Percentiles rank a stretch among this genome's conserved stretches.
These are phyloP conservation scores for crab-eating macaque (Macaca fascicularis) DNA, from an alignment of 2,113 vertebrate genomes.

Conservation along the genomic window DNA sequence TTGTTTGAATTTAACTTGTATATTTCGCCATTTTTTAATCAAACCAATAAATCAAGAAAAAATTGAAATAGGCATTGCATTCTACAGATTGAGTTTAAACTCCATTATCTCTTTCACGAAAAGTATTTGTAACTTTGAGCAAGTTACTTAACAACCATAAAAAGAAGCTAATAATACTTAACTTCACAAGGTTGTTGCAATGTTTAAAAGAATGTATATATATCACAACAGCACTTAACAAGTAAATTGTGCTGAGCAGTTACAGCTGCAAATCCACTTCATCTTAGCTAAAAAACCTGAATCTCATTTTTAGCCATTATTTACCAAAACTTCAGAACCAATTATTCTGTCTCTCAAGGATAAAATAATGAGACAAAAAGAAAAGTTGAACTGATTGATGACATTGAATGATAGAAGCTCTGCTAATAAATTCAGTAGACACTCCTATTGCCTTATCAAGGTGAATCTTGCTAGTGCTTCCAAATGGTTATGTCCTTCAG, in stretches of 20 bases:
- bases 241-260: background rate
- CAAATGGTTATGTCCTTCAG: slow-evolving; percentile 36
- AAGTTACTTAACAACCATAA: background rate
- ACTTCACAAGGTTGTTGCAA: background rate
- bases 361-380: background rate
- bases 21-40: background rate
- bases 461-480: slow-evolving; percentile 10
- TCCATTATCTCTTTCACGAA: background rate
- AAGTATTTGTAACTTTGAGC: background rate
- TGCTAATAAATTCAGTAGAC: slow-evolving; percentile 46
- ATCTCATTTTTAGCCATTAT: background rate
- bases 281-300: background rate
- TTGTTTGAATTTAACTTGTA: slow-evolving; percentile 23
- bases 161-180: background rate
- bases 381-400: background rate
- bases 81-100: background rate
- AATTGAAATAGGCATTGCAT: background rate
- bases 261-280: background rate
- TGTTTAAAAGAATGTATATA: background rate
- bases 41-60: slow-evolving; percentile 6
- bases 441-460: background rate
- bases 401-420: slow-evolving; percentile 18
- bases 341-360: background rate
- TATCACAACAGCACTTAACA: background rate
- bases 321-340: background rate